Evolutionary conservation across 2,113 vertebrate genomes (phyloP).

Genomic region (Chionomys nivalis): DNA sequence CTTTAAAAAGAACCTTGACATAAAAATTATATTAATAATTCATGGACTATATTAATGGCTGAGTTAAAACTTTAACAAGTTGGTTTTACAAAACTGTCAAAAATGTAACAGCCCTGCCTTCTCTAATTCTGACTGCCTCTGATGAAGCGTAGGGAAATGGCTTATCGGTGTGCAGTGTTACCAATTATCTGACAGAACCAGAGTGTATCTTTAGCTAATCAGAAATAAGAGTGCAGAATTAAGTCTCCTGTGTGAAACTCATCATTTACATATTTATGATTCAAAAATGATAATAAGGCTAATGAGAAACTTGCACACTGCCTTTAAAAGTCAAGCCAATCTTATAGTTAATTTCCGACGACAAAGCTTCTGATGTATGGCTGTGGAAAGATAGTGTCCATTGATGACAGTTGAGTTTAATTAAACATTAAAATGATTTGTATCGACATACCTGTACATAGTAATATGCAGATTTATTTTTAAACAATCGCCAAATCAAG

Average conservation of each 20-base stretch:
- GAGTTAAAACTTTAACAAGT: slow-evolving; percentile 88
- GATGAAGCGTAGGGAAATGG: slow-evolving; percentile 89
- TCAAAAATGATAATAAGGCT: slow-evolving; percentile 92
- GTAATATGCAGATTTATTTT: slow-evolving; percentile 21
- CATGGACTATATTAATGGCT: slow-evolving; percentile 84
- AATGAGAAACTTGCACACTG: slow-evolving; percentile 89
- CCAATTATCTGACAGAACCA: slow-evolving; percentile 92
- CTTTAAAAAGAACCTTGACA: slow-evolving; percentile 73
- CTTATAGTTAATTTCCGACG: slow-evolving; percentile 87
- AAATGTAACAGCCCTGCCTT: slow-evolving; percentile 86
- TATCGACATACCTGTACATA: neutral
- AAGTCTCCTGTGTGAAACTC: slow-evolving; percentile 90
- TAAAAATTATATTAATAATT: slow-evolving; percentile 87
- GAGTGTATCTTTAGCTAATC: slow-evolving; percentile 91
- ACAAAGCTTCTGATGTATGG: slow-evolving; percentile 79
- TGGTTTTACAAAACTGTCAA: slow-evolving; percentile 89
- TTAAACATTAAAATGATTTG: slow-evolving; percentile 83
- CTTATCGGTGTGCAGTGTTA: slow-evolving; percentile 91
- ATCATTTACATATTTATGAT: slow-evolving; percentile 95
- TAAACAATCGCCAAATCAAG: slow-evolving; percentile 51
- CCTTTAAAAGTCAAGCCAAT: slow-evolving; percentile 88
- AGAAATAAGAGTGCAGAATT: slow-evolving; percentile 91
- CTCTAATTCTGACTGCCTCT: slow-evolving; percentile 86
- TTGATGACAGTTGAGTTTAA: slow-evolving; percentile 84
- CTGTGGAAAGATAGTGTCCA: slow-evolving; percentile 81